Evolutionary conservation across 2,888 invertebrate species (phyloP), one percentile per base, ranked within the genome.

Genomic region (Macrosoma leucophasiata): DNA sequence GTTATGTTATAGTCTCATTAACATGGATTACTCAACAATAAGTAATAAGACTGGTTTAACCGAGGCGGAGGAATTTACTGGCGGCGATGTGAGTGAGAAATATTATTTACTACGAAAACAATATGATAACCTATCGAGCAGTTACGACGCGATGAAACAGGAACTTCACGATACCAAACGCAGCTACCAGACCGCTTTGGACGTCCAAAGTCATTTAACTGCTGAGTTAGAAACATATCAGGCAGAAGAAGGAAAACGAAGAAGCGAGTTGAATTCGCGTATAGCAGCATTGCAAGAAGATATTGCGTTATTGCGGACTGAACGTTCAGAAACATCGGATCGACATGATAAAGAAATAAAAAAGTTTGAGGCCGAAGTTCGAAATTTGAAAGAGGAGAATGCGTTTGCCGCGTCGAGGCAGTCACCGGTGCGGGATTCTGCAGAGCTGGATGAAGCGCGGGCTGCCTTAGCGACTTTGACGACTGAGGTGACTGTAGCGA

Each of bases 11-110:
- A 13, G 19, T 19, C 4, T 4, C n/a, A 21, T 11, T 29, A 43
- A 9, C 15, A 84, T 84, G 84, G 74, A 84, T 73, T 81, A 74
- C 45, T 84, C 84, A 2, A 77, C 75, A 8, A 66, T 76, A 30
- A 81, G 78, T 35, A 82, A 82, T 41, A 81, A 81, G 58, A 78
- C 72, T 2, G 66, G 59, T 36, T 64, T 52, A 32, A 77, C 75
- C 2, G 79, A 74, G 54, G 54, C 50, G 1, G 81, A 78, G 37
- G 79, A 77, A 11, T 36, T 81, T 40, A 68, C 75, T 2, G 70
- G 72, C 32, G 72, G 72, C 8, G 84, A 84, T 49, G 43, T 84
- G 0, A 67, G 55, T 37, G 82, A 84, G 48, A 67, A 64, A 2
- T 81, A 76, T 46, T 75, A 73, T 56, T 62, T 62, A 31, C 61